Evolutionary conservation across 2,888 invertebrate species (phyloP).

Genomic region (Aricia artaxerxes): DNA sequence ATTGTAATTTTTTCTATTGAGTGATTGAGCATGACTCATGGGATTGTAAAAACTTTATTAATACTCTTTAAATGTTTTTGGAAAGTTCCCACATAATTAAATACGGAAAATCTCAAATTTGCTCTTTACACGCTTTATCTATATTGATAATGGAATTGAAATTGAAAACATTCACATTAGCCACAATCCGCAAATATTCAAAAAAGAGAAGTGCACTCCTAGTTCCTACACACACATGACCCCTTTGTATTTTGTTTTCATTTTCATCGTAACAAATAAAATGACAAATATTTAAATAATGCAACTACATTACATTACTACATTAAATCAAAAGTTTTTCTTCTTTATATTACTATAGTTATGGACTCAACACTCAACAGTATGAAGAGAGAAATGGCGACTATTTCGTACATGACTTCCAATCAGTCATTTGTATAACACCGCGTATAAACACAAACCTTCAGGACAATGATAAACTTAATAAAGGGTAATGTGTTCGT

Average conservation of each 20-base stretch:
- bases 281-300: not conserved
- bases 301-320: not conserved
- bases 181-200: not conserved
- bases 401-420: not conserved
- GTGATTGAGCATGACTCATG: too few relatives aligned
- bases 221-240: not conserved
- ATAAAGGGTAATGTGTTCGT: slow-evolving; percentile 1
- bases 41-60: too few relatives aligned
- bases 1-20: too few relatives aligned
- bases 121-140: not conserved
- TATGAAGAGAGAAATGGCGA: not conserved
- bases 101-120: not conserved
- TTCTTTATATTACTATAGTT: not conserved
- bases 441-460: slow-evolving; percentile 4
- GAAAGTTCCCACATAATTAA: too few relatives aligned
- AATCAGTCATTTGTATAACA: not conserved
- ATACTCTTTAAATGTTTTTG: too few relatives aligned
- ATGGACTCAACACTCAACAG: not conserved
- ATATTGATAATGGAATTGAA: not conserved
- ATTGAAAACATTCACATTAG: not conserved
- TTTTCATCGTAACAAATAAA: not conserved
- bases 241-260: not conserved
- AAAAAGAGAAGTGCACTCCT: too few relatives aligned
- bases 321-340: not conserved
- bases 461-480: slow-evolving; percentile 16